Base-by-base conservation (phyloP, 2,888 invertebrate species). In the Macaria notata region DNA sequence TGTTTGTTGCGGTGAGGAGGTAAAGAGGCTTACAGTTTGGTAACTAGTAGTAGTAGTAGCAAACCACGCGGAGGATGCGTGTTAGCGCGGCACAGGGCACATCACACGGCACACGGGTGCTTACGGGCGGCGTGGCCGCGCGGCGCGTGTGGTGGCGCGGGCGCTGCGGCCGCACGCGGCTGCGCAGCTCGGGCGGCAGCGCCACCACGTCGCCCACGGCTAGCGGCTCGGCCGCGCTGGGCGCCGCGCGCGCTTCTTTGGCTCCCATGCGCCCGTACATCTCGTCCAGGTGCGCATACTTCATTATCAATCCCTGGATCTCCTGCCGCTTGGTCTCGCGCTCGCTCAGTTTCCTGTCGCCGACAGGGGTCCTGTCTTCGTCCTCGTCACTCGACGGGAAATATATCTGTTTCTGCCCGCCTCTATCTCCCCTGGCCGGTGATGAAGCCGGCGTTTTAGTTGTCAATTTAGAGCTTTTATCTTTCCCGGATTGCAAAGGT, bases 301-400 rank as follows among this genome's bases (percentile, higher is more conserved):
- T 97, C 92, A 95, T 93, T 61, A 96, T 96, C 59, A 97, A 89
- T 71, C 95, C 94, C 79, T 96, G 95, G 59, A 96, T 96, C 77
- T 97, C 97, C 74, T 96, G 96, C 41, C 97, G 93, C 70, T 95
- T 94, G 7, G 95, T 95, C 79, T 96, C 96, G 46, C 97, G 92
- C 67, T 97, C 96, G 66, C 93, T 93, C 48, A 94, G 83, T 31
- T 92, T 90, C 61, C 92, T 92, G 74, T 94, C 94, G 47, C 88
- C 88, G 42, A 92, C 88, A 7, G 92, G 92, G 19, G 92, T 92
- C 64, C 88, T 84, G 63, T 92, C 93, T 54, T 93, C 92, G 56
- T 93, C 92, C 78, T 90, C 89, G 69, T 90, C 90, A 65, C 89
- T 89, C 30, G 88, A 88, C 49, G 87, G 88, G 69, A 88, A 89